These are phyloP conservation scores for Saguinus imperator DNA, from an alignment of 2,113 vertebrate genomes.

Conservation along the genomic window DNA sequence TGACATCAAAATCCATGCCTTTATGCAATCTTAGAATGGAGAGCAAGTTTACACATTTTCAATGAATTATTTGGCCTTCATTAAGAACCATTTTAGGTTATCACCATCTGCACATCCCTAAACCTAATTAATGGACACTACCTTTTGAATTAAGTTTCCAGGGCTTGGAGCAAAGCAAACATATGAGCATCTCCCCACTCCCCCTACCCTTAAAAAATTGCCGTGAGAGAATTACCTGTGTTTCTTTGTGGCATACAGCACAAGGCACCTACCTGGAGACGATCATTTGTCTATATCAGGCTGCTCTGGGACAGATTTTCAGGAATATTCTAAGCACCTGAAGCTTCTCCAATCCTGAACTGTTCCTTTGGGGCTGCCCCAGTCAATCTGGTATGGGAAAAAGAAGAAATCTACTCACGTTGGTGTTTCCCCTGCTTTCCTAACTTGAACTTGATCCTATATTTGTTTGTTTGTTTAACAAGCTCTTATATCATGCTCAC, in stretches of 20 bases:
- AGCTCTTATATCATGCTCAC: background rate
- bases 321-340: background rate
- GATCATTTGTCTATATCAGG: background rate
- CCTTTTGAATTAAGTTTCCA: background rate
- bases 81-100: background rate
- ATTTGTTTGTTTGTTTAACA: background rate
- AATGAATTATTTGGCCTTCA: conserved; percentile 3
- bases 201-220: background rate
- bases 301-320: background rate
- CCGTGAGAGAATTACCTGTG: background rate
- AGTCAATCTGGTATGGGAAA: background rate
- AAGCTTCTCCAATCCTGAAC: background rate
- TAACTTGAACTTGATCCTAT: background rate
- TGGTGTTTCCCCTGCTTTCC: background rate
- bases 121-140: background rate
- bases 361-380: background rate
- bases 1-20: background rate
- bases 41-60: background rate
- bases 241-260: background rate
- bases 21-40: background rate
- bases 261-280: background rate
- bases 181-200: background rate
- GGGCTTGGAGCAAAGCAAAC: background rate
- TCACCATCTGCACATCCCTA: background rate
- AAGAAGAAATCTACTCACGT: background rate